Evolutionary conservation across 2,888 invertebrate species (phyloP).

Genomic region (Himalopsyche anomala): DNA sequence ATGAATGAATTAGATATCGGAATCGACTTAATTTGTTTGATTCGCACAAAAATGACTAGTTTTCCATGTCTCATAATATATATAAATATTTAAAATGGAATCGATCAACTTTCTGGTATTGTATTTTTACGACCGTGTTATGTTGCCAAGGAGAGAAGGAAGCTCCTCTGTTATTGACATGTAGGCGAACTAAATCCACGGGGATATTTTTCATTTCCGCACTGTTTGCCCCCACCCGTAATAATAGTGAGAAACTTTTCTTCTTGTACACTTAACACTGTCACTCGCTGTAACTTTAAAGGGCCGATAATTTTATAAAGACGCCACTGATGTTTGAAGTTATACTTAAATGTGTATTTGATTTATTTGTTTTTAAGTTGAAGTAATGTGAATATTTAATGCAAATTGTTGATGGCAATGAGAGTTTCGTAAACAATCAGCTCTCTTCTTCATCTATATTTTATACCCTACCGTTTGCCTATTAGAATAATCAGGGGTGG

Average conservation of each 20-base stretch:
- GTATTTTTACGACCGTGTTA: not conserved
- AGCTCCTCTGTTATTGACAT: constrained; percentile 62
- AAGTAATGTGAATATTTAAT: too few species aligned
- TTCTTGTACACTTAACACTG: constrained; percentile 20
- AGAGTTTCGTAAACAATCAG: too few species aligned
- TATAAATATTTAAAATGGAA: not conserved
- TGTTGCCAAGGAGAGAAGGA: constrained; percentile 15
- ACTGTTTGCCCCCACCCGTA: constrained; percentile 25
- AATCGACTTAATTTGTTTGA: too few species aligned
- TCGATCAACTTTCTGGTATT: not conserved
- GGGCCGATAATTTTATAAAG: not conserved
- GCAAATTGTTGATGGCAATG: too few species aligned
- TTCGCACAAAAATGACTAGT: too few species aligned
- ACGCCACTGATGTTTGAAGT: not conserved
- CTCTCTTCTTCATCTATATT: too few species aligned
- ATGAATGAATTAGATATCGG: too few species aligned
- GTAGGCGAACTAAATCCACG: constrained; percentile 60
- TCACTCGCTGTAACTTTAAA: constrained; percentile 6
- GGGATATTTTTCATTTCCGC: constrained; percentile 60
- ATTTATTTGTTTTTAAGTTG: too few species aligned
- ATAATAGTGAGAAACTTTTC: constrained; percentile 26
- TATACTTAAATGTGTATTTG: too few species aligned
- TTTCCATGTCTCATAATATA: too few species aligned
- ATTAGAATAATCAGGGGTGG: too few species aligned
- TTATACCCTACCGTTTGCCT: too few species aligned